phyloP scores from a whole-genome alignment of 2,113 vertebrate genomes.

The Malurus cyaneus region DNA sequence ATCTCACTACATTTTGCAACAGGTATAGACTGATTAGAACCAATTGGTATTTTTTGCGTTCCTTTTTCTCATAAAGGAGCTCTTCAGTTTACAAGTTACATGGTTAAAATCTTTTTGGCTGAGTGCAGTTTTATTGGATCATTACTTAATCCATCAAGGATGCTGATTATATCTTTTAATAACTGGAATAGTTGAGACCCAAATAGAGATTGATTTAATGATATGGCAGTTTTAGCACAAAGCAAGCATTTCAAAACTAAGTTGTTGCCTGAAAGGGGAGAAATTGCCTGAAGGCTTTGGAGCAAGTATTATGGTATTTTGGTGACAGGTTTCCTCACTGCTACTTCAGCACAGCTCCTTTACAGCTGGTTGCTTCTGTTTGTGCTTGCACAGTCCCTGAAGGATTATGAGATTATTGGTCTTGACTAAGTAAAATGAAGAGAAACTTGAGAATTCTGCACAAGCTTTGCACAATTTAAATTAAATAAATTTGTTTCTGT shows the following conservation, averaged over 20 bases:
- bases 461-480: not conserved
- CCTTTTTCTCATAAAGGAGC: not conserved
- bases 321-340: not conserved
- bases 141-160: slow-evolving; percentile 18
- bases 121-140: slow-evolving; percentile 13
- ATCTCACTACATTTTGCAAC: slow-evolving; percentile 15
- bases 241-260: slow-evolving; percentile 35
- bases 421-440: not conserved
- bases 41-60: not conserved
- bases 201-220: slow-evolving; percentile 2
- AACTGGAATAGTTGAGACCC: not conserved
- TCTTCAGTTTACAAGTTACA: not conserved
- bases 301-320: not conserved
- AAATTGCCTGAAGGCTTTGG: not conserved
- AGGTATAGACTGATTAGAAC: slow-evolving; percentile 23
- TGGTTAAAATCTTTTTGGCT: not conserved
- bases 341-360: not conserved
- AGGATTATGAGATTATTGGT: not conserved
- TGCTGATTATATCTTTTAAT: slow-evolving; percentile 53
- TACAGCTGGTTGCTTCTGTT: slow-evolving; percentile 19
- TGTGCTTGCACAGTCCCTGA: not conserved
- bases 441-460: not conserved
- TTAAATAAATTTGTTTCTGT: not conserved
- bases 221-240: not conserved
- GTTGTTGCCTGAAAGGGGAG: not conserved